Evolutionary conservation across 1,140 invertebrate genomes (phyloP), one percentile per base, ranked within the genome.

Genomic region (Reticulitermes speratus): DNA sequence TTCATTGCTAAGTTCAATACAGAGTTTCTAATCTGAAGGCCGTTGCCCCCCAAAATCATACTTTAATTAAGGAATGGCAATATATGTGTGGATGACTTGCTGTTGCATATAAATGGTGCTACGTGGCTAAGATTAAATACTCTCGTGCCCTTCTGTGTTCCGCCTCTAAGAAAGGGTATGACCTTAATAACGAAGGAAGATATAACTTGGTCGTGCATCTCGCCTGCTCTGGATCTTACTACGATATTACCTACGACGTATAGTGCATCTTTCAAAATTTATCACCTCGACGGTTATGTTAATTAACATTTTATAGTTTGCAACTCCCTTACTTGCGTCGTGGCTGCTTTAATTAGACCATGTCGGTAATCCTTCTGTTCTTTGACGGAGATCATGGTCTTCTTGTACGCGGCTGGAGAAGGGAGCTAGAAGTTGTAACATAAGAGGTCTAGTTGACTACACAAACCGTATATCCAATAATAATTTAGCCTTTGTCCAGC

Each of bases 271-370:
- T 75, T 75, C 65, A 11, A 25, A 25, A 30, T 75, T 75, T 25
- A 30, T 25, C 65, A 6, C 65, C 52, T 55, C 52, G 48, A 86
- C 85, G 85, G 65, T 86, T 86, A 86, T 86, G 85, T 82, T 86
- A 86, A 86, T 86, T 86, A 86, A 86, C 85, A 85, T 86, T 86
- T 86, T 86, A 86, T 86, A 69, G 85, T 69, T 45, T 86, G 65
- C 83, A 84, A 52, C 48, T 30, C 44, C 83, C 83, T 84, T n/a
- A 21, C 83, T 84, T n/a, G 44, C 48, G 21, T 84, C 14, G 83
- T 52, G 83, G 48, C 65, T 86, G 48, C 32, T 86, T 86, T 86
- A 86, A 86, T 86, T 86, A 86, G 85, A 86, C 59, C 48, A n/a
- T 65, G 44, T 11, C 48, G 38, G 59, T 86, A 86, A 84, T 84